phyloP scores from a whole-genome alignment of 2,888 invertebrate species.

The Agrotis exclamationis region DNA sequence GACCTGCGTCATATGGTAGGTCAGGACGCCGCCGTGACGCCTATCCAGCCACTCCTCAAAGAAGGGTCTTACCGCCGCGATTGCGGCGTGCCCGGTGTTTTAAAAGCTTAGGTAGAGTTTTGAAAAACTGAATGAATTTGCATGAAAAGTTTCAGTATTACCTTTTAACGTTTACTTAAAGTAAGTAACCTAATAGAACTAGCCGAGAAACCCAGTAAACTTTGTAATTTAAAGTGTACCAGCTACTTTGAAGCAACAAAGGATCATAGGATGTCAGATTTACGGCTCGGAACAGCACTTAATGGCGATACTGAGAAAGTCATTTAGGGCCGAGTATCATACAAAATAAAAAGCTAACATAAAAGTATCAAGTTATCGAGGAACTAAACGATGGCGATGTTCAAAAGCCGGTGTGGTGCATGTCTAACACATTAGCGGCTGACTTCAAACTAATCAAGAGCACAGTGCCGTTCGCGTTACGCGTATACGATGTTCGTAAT shows the following conservation, averaged over 20 bases:
- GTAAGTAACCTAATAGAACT: constrained; percentile 18
- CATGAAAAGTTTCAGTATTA: constrained; percentile 32
- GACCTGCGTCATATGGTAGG: no score
- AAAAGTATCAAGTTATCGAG: constrained; percentile 45
- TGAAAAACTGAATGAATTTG: constrained; percentile 28
- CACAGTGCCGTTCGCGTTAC: constrained; percentile 85
- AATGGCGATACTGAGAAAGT: constrained; percentile 57
- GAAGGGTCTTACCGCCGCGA: no score
- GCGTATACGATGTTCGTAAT: constrained; percentile 89
- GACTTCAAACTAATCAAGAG: constrained; percentile 90
- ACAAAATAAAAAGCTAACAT: constrained; percentile 54
- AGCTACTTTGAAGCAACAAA: constrained; percentile 28
- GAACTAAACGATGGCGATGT: constrained; percentile 50
- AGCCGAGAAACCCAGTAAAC: background rate
- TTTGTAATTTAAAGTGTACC: constrained; percentile 35
- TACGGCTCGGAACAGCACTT: constrained; percentile 64
- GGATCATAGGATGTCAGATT: constrained; percentile 67
- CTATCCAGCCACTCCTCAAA: no score
- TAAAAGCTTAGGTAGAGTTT: background rate
- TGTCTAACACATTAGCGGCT: constrained; percentile 85
- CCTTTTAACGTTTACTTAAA: constrained; percentile 15
- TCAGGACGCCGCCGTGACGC: no score
- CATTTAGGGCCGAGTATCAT: constrained; percentile 33
- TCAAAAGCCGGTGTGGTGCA: constrained; percentile 65
- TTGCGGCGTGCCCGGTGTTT: no score